phyloP scores from a whole-genome alignment of 2,888 invertebrate genomes.

The Podotricha telesiphe region DNA sequence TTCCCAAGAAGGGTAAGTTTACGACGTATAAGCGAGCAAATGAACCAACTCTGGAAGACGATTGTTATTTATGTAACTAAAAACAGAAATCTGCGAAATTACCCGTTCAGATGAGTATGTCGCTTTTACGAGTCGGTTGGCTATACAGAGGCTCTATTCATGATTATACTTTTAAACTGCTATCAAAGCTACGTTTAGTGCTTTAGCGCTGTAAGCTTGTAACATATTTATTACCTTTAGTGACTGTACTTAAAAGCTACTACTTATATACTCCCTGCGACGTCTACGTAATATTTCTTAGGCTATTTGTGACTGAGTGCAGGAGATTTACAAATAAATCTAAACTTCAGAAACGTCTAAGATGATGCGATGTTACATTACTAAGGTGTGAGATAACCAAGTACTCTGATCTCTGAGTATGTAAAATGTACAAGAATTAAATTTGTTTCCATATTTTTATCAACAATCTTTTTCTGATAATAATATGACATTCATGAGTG shows the following conservation, averaged over 20 bases:
- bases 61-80: constrained; percentile 35
- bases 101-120: constrained; percentile 16
- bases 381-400: no score
- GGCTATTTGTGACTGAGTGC: constrained; percentile 43
- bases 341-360: background rate
- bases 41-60: constrained; percentile 24
- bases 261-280: constrained; percentile 17
- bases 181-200: constrained; percentile 11
- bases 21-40: constrained; percentile 30
- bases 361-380: no score
- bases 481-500: no score
- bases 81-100: constrained; percentile 45
- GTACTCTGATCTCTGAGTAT: no score
- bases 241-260: constrained; percentile 20
- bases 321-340: background rate
- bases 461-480: no score
- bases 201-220: background rate
- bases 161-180: constrained; percentile 7
- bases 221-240: constrained; percentile 19
- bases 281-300: constrained; percentile 33
- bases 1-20: constrained; percentile 31
- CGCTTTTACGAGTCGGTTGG: constrained; percentile 16
- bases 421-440: no score
- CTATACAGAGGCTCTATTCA: constrained; percentile 25
- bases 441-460: no score